phyloP scores from a whole-genome alignment of 2,113 vertebrate genomes.

The Oreotrochilus melanogaster region DNA sequence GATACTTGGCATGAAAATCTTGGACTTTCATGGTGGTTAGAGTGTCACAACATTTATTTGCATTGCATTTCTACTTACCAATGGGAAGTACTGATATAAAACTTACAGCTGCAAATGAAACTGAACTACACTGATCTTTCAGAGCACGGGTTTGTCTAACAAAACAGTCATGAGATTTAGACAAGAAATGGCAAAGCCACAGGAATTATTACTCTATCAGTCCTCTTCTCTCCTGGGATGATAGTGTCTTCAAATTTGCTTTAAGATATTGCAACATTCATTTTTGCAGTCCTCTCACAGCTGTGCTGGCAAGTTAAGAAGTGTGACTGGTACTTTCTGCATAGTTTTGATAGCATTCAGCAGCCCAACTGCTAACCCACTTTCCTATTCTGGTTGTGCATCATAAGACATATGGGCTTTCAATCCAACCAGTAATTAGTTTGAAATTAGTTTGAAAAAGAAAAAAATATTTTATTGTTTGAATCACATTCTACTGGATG shows the following conservation, averaged over 20 bases:
- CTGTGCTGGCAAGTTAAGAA: background rate
- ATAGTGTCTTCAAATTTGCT: background rate
- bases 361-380: background rate
- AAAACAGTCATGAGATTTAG: background rate
- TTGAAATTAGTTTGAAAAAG: background rate
- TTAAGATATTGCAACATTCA: background rate
- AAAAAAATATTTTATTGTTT: background rate
- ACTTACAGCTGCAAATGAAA: background rate
- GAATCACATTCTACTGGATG: background rate
- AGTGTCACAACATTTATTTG: background rate
- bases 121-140: background rate
- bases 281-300: accelerated
- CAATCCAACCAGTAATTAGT: background rate
- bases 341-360: background rate
- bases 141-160: background rate
- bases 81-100: background rate
- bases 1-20: background rate
- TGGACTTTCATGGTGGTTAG: background rate
- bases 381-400: background rate
- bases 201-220: background rate
- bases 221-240: background rate
- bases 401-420: background rate
- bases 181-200: background rate
- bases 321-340: background rate
- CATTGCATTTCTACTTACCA: background rate